Evolutionary conservation across 2,888 invertebrate species (phyloP), one percentile per base, ranked within the genome.

Genomic region (Taenaris catops): DNA sequence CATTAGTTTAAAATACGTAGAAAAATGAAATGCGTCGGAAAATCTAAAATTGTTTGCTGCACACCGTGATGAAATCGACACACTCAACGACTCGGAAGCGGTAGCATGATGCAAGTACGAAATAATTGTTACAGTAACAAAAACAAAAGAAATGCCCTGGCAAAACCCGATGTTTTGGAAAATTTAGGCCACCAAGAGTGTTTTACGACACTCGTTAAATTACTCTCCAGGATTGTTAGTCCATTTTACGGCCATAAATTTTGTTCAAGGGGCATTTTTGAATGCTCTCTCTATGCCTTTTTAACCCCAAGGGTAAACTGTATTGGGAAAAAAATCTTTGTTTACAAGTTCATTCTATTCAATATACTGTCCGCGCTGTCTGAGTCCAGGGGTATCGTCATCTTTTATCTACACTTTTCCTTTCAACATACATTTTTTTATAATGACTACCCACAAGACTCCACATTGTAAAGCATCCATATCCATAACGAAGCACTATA

Each of bases 191-290:
- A 41, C 34, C 46, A 27, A 37, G 41, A 42, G 50, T 45, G 41
- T 33, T 44, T 46, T 47, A 47, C 50, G 46, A 38, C 47, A 40
- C 46, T 48, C 45, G 42, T 48, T 45, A 43, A 47, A 49, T 47
- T 47, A 48, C 48, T 43, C 24, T 24, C 42, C 32, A 40, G 38
- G 34, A 43, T 40, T 42, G 48, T 42, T 45, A 47, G 48, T 44
- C 34, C 46, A 38, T 48, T 48, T 47, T 45, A 44, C 38, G 41
- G 37, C 29, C 32, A 44, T 47, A 45, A 48, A 47, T 49, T 44
- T 49, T 51, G 45, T 48, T 41, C 38, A 44, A 46, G 40, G 33
- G 34, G 39, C 36, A 29, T 40, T 48, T 48, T 48, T 38, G 26
- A 43, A 48, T 41, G 46, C 37, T 44, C 39, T 41, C 39, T 29